Conservation (phyloP, 1,140 invertebrate genomes). For the Rhynchophorus ferrugineus region DNA sequence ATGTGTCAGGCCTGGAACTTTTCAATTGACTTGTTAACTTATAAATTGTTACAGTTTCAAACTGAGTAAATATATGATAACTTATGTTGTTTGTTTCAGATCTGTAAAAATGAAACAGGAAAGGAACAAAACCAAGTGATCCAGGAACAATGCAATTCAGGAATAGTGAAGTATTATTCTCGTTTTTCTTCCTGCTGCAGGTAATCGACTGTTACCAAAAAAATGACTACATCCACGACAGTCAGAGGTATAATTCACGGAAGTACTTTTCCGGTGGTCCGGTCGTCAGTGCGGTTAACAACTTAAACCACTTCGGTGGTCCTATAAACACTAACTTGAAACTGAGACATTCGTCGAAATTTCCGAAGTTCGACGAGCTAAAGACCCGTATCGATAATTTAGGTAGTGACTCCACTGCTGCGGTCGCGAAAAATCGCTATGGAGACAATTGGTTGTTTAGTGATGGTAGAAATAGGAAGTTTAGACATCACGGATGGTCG, state of each 20-base stretch:
- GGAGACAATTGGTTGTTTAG: constrained; percentile 9
- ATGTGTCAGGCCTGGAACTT: too few relatives aligned
- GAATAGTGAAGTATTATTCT: constrained; percentile 1
- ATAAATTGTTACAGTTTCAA: too few relatives aligned
- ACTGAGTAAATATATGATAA: too few relatives aligned
- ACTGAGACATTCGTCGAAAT: constrained; percentile 12
- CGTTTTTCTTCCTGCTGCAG: constrained; percentile 6
- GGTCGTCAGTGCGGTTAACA: background rate
- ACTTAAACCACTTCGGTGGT: background rate
- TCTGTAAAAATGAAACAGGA: constrained; percentile 10
- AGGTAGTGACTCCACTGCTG: background rate
- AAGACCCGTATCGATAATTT: constrained; percentile 7
- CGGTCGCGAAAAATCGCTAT: constrained; percentile 1
- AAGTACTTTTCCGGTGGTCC: constrained; percentile 11
- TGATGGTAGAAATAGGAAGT: background rate
- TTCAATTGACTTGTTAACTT: too few relatives aligned
- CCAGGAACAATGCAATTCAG: constrained; percentile 11
- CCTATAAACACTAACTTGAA: background rate
- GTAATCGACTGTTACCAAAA: constrained; percentile 10
- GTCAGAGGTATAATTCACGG: constrained; percentile 14
- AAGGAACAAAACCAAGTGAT: constrained; percentile 9
- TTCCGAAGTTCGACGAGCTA: constrained; percentile 8
- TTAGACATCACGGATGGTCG: constrained; percentile 17
- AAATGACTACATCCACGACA: constrained; percentile 7
- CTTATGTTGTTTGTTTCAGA: background rate